A percentile compares a stretch with the other conserved stretches of the same genome.
These are phyloP conservation scores for Dendrolimus kikuchii DNA, from an alignment of 1,140 invertebrate genomes.

Conservation along the genomic window DNA sequence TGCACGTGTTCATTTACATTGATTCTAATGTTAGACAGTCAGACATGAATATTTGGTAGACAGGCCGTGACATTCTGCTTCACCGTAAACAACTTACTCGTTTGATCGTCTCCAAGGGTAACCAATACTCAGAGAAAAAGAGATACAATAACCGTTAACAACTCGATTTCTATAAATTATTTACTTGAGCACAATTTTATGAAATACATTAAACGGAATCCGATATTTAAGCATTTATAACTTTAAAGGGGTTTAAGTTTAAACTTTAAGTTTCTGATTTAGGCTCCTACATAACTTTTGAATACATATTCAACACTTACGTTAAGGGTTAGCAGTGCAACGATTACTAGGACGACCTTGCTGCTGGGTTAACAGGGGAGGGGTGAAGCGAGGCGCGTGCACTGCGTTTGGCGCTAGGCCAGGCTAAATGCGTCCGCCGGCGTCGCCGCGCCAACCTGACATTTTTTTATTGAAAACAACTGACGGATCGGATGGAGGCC, in stretches of 20 bases:
- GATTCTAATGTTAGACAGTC: constrained; percentile 16
- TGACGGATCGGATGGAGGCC: constrained; percentile 46
- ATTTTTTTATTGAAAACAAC: constrained; percentile 70
- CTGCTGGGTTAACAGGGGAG: constrained; percentile 25
- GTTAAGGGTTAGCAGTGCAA: constrained; percentile 12
- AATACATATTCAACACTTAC: too few relatives aligned
- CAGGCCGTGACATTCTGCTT: constrained; percentile 41
- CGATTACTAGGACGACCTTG: constrained; percentile 47
- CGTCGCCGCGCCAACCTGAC: constrained; percentile 61
- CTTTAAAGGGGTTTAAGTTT: too few relatives aligned
- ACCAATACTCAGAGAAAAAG: not conserved
- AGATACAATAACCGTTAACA: too few relatives aligned
- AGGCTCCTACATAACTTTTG: too few relatives aligned
- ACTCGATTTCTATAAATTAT: too few relatives aligned
- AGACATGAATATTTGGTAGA: constrained; percentile 23
- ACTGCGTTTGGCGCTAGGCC: constrained; percentile 48
- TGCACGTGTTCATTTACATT: constrained; percentile 6
- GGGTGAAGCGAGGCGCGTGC: constrained; percentile 39
- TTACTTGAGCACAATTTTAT: too few relatives aligned
- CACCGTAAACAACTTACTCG: constrained; percentile 18
- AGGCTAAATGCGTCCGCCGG: constrained; percentile 60
- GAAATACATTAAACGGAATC: too few relatives aligned
- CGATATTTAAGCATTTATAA: too few relatives aligned
- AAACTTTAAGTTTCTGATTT: too few relatives aligned
- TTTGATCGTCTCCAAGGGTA: constrained; percentile 20